Base-by-base conservation (phyloP, 2,888 invertebrate species). In the Slavum lentiscoides region DNA sequence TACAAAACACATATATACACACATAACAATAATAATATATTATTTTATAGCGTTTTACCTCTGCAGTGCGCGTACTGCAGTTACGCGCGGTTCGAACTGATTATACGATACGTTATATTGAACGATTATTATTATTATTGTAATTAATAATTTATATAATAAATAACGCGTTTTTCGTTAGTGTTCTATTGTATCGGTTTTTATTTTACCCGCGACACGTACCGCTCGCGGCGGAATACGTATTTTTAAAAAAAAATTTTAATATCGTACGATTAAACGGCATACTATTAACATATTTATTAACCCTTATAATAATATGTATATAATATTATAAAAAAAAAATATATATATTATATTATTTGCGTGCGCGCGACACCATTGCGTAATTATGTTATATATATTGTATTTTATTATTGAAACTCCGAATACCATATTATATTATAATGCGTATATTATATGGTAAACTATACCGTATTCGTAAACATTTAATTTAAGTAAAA, bases 401-500 rank as follows among this genome's bases (percentile, higher is more conserved):
- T 68, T 68, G 68, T 68, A 68, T 68, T 68, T 68, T 68, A 68
- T 23, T 53, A 68, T 64, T 66, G 13, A 43, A 62, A 66, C n/a
- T 15, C 15, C 15, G 30, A 15, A 49, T 49, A 13, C 17, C 11
- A 53, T 17, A 53, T 53, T 2, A 53, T 53, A 53, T n/a, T 53
- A 15, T 30, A 37, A 62, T 61, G 11, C 11, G 11, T 61, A 61
- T 61, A n/a, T 19, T n/a, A 3, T 59, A 59, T 59, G 7, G 3
- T 8, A 62, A 30, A 15, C 30, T 66, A n/a, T n/a, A n/a, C n/a
- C 0, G 1, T 53, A 68, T 49, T 53, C 21, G 49, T 68, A 23
- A 68, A 68, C 37, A 66, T 39, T 37, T 74, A 66, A 74, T 66
- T 55, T 74, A 74, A 74, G 53, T 55, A 11, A 74, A 74, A 37